Evolutionary conservation across 1,140 invertebrate genomes (phyloP), one percentile per base, ranked within the genome.

Genomic region (Caligus rogercresseyi): DNA sequence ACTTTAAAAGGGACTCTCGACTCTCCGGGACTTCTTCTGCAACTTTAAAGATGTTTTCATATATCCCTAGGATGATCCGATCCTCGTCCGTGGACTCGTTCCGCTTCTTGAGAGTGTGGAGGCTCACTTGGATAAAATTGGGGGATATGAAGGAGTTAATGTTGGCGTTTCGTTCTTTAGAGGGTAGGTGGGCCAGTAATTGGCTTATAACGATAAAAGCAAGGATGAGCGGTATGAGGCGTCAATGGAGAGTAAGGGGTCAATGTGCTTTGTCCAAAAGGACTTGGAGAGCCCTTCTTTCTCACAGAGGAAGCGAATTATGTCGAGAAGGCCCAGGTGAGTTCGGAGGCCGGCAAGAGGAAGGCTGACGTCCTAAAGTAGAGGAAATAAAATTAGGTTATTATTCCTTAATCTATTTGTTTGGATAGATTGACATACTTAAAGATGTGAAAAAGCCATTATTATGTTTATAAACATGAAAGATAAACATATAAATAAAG

Each of bases 1-100:
- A 81, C 60, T 81, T 78, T 31, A 85, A 69, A 2, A 80, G 71
- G 52, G 71, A 70, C 25, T 82, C 71, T 69, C 78, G 77, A 23
- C 74, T 72, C 68, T 76, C 75, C n/a, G 71, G 69, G 25, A 75
- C 72, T 13, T 77, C 71, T 20, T 74, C 70, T 65, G 77, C 71
- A 15, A 70, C 71, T 67, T 76, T 77, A 19, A 81, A 68, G 57
- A 69, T 68, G 66, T 75, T 75, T 0, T 76, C 69, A 16, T 83
- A 66, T 20, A 74, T 67, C 52, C 75, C 72, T 21, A 84, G 75
- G 14, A 80, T 70, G n/a, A 43, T 43, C n/a, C n/a, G 7, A 43
- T 43, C 31, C n/a, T 43, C 31, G 31, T 43, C 31, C n/a, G 31
- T 11, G n/a, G 31, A 43, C 31, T 43, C 31, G n/a, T 43, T 43